phyloP scores from a whole-genome alignment of 2,888 invertebrate genomes.

The Smittia sp. region DNA sequence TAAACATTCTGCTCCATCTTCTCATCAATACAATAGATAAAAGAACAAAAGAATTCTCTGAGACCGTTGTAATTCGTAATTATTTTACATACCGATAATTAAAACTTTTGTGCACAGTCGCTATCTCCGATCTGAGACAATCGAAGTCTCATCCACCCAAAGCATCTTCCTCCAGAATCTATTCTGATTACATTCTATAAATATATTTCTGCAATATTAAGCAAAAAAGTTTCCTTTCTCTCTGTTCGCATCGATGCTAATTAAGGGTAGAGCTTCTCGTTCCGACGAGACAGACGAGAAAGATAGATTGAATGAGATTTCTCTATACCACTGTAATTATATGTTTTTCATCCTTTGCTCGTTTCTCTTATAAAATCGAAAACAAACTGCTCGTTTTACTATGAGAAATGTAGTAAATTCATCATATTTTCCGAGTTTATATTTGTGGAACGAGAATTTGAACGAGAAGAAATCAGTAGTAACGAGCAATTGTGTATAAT shows the following conservation, averaged over 20 bases:
- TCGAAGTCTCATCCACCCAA: neutral
- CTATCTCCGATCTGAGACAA: neutral
- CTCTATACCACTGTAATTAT: conserved; percentile 25
- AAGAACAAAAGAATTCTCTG: neutral
- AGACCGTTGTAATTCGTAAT: conserved; percentile 19
- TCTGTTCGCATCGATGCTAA: conserved; percentile 27
- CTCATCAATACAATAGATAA: no score
- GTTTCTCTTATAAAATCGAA: neutral
- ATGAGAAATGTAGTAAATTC: conserved; percentile 28
- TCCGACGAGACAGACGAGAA: neutral
- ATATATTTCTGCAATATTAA: conserved; percentile 34
- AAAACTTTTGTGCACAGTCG: conserved; percentile 22
- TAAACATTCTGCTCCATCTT: no score
- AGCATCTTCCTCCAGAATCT: neutral
- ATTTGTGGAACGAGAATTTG: no score
- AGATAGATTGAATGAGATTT: conserved; percentile 22
- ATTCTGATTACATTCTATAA: conserved; percentile 1
- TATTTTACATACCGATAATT: conserved; percentile 37
- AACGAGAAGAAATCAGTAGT: no score
- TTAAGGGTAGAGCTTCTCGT: conserved; percentile 18
- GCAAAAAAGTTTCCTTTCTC: conserved; percentile 12
- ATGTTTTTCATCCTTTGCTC: neutral
- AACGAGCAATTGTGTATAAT: conserved; percentile 31
- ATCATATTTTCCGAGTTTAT: neutral
- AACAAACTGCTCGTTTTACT: no score